phyloP scores from a whole-genome alignment of 2,888 invertebrate genomes.

The Rhodophaea formosa region DNA sequence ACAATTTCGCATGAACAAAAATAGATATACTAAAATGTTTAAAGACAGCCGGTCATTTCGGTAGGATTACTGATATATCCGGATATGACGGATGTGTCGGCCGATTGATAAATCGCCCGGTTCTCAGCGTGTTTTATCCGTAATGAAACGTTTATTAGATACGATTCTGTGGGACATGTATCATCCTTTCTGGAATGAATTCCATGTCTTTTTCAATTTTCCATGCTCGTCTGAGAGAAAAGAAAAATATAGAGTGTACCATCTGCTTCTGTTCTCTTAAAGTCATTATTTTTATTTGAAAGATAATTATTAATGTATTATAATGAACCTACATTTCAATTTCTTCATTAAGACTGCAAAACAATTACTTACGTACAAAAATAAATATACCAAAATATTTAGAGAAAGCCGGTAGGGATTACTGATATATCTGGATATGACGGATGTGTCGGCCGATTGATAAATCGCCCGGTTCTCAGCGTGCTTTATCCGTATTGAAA shows the following conservation, averaged over 20 bases:
- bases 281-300: too few species aligned
- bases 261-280: too few species aligned
- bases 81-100: conserved; percentile 1
- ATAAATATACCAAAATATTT: too few species aligned
- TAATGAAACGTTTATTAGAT: conserved; percentile 8
- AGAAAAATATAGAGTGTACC: too few species aligned
- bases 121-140: not conserved
- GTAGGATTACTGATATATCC: conserved; percentile 2
- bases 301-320: too few species aligned
- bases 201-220: too few species aligned
- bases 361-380: too few species aligned
- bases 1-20: too few species aligned
- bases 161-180: not conserved
- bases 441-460: not conserved
- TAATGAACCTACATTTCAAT: too few species aligned
- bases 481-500: not conserved
- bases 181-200: not conserved
- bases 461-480: conserved; percentile 2
- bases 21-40: too few species aligned
- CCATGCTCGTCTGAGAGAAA: too few species aligned
- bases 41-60: not conserved
- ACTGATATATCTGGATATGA: conserved; percentile 8
- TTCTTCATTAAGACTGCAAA: too few species aligned
- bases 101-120: conserved; percentile 4
- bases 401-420: not conserved